A percentile compares a stretch with the other conserved stretches of the same genome.
phyloP scores from a whole-genome alignment of 1,140 invertebrate genomes.

The Drosophila eugracilis region DNA sequence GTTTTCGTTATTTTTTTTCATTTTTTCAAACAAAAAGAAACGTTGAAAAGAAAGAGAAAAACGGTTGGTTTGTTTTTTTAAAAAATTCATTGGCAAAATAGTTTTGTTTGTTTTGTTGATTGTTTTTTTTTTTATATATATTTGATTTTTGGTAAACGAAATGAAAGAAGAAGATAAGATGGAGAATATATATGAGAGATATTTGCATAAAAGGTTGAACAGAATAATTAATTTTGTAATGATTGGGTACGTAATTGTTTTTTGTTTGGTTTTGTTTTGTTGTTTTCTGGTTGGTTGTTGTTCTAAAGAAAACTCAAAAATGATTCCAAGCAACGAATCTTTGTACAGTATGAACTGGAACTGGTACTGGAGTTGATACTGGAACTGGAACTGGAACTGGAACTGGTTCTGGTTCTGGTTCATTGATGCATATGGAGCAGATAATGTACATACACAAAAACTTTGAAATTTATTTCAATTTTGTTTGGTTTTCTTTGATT shows the following conservation, averaged over 20 bases:
- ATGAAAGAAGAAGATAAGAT: constrained; percentile 64
- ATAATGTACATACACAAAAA: constrained; percentile 37
- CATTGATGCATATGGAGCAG: constrained; percentile 58
- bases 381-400: constrained; percentile 42
- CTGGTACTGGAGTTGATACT: constrained; percentile 46
- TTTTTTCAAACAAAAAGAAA: constrained; percentile 71
- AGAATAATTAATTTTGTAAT: constrained; percentile 64
- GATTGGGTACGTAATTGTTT: constrained; percentile 77
- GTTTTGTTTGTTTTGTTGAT: constrained; percentile 50
- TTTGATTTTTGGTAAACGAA: constrained; percentile 56
- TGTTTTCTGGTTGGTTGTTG: constrained; percentile 73
- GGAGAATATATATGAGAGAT: constrained; percentile 55
- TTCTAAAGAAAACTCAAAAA: constrained; percentile 59
- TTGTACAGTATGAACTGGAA: constrained; percentile 62
- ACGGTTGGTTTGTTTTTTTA: constrained; percentile 74
- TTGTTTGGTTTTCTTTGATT: too few species aligned
- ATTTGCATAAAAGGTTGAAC: constrained; percentile 51
- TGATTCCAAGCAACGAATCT: constrained; percentile 73
- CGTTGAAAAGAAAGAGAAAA: constrained; percentile 79
- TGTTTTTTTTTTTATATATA: constrained; percentile 56
- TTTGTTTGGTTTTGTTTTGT: constrained; percentile 61
- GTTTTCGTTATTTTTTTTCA: constrained; percentile 54
- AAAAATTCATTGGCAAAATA: constrained; percentile 74
- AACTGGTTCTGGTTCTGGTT: too few species aligned
- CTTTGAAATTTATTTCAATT: constrained; percentile 15